Conservation (phyloP, 2,888 invertebrate genomes). For the Myopa tessellatipennis region DNA sequence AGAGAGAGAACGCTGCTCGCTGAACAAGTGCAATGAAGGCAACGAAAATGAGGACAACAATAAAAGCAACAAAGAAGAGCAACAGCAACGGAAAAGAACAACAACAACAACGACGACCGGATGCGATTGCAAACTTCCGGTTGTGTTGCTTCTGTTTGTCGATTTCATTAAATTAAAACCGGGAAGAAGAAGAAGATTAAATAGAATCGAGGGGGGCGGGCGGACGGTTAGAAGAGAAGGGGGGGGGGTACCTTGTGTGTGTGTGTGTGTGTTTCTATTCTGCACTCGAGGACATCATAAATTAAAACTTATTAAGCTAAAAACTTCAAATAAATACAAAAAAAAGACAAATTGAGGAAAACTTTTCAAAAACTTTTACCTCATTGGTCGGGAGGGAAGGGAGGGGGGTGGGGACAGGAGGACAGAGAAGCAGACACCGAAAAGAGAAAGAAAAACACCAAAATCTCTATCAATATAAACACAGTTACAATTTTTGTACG, state of each 20-base stretch:
- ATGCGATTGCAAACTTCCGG: constrained; percentile 32
- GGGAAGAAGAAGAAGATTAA: background rate
- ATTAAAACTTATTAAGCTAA: too few relatives aligned
- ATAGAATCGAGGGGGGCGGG: background rate
- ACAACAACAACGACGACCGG: constrained; percentile 14
- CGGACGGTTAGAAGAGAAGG: background rate
- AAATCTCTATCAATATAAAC: too few relatives aligned
- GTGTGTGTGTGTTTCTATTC: too few relatives aligned
- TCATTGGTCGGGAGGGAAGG: background rate
- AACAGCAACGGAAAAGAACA: background rate
- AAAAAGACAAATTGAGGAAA: too few relatives aligned
- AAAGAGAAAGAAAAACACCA: too few relatives aligned
- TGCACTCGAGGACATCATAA: too few relatives aligned
- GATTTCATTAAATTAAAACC: constrained; percentile 22
- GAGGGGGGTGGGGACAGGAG: background rate
- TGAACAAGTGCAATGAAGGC: constrained; percentile 3
- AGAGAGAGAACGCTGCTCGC: background rate
- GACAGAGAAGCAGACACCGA: background rate
- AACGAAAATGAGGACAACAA: background rate
- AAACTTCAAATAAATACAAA: too few relatives aligned
- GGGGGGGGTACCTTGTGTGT: too few relatives aligned
- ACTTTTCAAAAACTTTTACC: too few relatives aligned
- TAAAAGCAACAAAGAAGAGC: background rate
- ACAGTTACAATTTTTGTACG: too few relatives aligned
- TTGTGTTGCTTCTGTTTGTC: constrained; percentile 15